Evolutionary conservation across 2,888 invertebrate genomes (phyloP), one percentile per base, ranked within the genome.

Genomic region (Cryptocephalus moraei): DNA sequence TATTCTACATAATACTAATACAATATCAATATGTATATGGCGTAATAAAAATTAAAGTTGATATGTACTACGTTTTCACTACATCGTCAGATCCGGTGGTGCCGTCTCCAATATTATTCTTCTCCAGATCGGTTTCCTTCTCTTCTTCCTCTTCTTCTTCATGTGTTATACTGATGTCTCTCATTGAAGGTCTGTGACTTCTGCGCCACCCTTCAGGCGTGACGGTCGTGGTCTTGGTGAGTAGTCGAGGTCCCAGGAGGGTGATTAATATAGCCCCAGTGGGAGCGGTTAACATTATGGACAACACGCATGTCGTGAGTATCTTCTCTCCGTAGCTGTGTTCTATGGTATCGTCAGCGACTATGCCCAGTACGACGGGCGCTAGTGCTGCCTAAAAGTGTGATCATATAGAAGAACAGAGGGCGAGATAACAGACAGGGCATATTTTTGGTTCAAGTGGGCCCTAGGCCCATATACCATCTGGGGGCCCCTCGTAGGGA

Each of bases 131-230:
- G 9, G 70, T 71, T 60, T 73, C 12, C 71, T 22, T 2, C 22
- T 43, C 36, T 32, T 55, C 49, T 8, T 46, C 42, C 55, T 85
- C 78, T 55, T 87, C 87, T 60, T 86, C 86, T 63, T 89, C 88
- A 62, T 88, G 85, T 65, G 88, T 87, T 66, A 91, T 89, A 54
- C 88, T 86, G 52, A 91, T 90, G 67, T 90, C 90, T 42, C 90
- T 79, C 47, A 91, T 84, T 0, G 90, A 90, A 4, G 88, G 89
- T 50, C 88, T 75, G 63, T 89, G 84, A 43, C 86, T 83, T 55
- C 87, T 78, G 12, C 84, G 78, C 89, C 90, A 89, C 48, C 85
- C 86, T 73, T 83, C 82, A 71, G 82, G 80, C 33, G 36, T 14
- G 14, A 43, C 34, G 3, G 52, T 51, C 48, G 81, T 80, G 1